phyloP scores from a whole-genome alignment of 2,888 invertebrate genomes.

The Andrena praecox region DNA sequence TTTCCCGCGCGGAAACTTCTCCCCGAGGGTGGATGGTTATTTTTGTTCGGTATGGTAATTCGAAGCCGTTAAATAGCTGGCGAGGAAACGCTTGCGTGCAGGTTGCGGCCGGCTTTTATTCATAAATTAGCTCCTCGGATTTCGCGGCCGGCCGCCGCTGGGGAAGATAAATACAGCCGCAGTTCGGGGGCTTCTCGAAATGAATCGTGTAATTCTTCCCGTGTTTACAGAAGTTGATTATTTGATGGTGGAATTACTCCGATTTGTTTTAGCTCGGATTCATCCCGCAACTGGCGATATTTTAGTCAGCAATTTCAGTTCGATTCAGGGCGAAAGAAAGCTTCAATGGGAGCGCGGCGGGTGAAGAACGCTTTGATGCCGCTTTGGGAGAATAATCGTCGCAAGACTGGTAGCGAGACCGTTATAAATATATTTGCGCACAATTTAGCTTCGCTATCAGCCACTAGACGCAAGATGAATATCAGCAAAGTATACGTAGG shows the following conservation, averaged over 20 bases:
- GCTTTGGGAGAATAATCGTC: too few relatives aligned
- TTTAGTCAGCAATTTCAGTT: neutral
- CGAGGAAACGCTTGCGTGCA: neutral
- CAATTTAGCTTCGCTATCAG: too few relatives aligned
- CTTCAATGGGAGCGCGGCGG: too few relatives aligned
- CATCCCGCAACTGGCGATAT: neutral
- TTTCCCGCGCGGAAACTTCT: constrained; percentile 5
- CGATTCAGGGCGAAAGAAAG: neutral
- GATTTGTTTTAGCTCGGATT: neutral
- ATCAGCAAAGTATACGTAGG: too few relatives aligned
- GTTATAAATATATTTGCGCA: too few relatives aligned
- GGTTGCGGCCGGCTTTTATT: neutral
- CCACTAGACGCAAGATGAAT: too few relatives aligned
- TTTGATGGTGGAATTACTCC: neutral
- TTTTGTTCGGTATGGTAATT: constrained; percentile 39
- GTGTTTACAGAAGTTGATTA: neutral
- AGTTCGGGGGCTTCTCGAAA: neutral
- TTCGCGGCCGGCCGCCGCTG: neutral
- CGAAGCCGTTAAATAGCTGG: constrained; percentile 17
- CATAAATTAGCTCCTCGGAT: constrained; percentile 15
- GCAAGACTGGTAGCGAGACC: too few relatives aligned
- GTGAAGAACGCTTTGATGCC: too few relatives aligned
- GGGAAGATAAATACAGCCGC: neutral
- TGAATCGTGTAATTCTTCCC: neutral
- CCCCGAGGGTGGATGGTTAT: constrained; percentile 10